phyloP scores from a whole-genome alignment of 2,888 invertebrate genomes.

The Odontocerum albicorne region DNA sequence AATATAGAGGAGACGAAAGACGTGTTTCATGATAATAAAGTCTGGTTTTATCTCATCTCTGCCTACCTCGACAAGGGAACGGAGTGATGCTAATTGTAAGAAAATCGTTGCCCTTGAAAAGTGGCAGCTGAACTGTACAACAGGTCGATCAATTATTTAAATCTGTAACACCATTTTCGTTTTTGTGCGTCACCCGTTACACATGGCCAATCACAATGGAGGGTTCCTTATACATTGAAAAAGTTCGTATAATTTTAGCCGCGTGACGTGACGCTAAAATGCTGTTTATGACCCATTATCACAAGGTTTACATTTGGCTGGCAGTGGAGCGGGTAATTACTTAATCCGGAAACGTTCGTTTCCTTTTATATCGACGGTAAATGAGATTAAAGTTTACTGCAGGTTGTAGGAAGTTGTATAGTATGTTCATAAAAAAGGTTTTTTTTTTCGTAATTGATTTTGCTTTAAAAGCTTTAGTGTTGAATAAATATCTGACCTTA shows the following conservation, averaged over 20 bases:
- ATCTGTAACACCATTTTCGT: background rate
- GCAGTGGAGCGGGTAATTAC: conserved; percentile 22
- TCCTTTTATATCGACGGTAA: conserved; percentile 29
- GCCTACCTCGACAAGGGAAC: no score
- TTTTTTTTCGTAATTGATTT: no score
- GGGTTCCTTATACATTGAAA: conserved; percentile 6
- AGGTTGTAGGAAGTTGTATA: conserved; percentile 17
- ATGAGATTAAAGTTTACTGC: conserved; percentile 32
- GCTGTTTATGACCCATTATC: conserved; percentile 7
- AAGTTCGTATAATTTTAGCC: conserved; percentile 6
- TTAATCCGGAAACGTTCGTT: conserved; percentile 34
- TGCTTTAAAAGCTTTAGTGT: no score
- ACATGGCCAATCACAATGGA: conserved; percentile 21
- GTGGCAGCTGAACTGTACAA: no score
- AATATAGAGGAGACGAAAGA: no score
- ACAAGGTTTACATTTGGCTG: conserved; percentile 11
- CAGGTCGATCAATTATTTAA: background rate
- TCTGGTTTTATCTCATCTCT: no score
- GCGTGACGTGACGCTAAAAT: conserved; percentile 10
- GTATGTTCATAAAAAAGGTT: conserved; percentile 1
- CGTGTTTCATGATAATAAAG: no score
- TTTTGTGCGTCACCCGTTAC: conserved; percentile 19
- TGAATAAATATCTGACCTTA: no score
- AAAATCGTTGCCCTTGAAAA: no score
- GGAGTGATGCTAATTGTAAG: no score